These are phyloP conservation scores for Fistularia tabacaria DNA, from an alignment of 2,797 vertebrate genomes.

Conservation along the genomic window DNA sequence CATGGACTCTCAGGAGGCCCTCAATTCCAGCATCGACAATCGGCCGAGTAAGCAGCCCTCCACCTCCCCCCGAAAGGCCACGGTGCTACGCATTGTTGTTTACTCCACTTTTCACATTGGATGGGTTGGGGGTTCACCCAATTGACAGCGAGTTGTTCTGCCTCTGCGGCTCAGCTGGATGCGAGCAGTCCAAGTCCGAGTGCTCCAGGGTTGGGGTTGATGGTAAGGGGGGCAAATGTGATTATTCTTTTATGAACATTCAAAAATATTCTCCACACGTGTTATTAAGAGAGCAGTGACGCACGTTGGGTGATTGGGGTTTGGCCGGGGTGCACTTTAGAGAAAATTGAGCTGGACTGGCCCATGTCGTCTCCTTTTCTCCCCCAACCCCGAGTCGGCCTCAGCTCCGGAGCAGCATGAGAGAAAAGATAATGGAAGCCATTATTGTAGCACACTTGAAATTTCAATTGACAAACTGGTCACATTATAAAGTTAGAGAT, in stretches of 20 bases:
- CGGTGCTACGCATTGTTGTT: too few species aligned
- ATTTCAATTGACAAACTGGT: too few species aligned
- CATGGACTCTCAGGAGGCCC: too few species aligned
- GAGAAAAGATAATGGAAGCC: background rate
- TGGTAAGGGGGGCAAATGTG: conserved; percentile 7
- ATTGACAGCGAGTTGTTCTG: conserved; percentile 37
- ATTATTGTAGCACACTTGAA: conserved; percentile 3
- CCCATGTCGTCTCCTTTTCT: conserved; percentile 25
- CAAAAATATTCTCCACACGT: conserved; percentile 31
- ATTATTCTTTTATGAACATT: conserved; percentile 41
- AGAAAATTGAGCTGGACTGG: conserved; percentile 32
- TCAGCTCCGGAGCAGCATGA: conserved; percentile 4
- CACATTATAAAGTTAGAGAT: too few species aligned
- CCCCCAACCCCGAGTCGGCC: conserved; percentile 13
- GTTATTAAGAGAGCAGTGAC: conserved; percentile 36
- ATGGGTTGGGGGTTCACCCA: conserved; percentile 12
- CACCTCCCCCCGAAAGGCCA: too few species aligned
- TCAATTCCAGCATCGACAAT: too few species aligned
- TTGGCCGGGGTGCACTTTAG: conserved; percentile 44
- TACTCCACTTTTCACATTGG: too few species aligned
- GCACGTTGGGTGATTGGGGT: conserved; percentile 53
- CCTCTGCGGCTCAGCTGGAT: too few species aligned
- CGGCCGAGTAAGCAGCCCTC: too few species aligned
- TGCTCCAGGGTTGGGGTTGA: conserved; percentile 29
- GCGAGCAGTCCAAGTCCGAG: conserved; percentile 8